These are phyloP conservation scores for Tiphia femorata DNA, from an alignment of 2,888 invertebrate genomes.

Conservation along the genomic window DNA sequence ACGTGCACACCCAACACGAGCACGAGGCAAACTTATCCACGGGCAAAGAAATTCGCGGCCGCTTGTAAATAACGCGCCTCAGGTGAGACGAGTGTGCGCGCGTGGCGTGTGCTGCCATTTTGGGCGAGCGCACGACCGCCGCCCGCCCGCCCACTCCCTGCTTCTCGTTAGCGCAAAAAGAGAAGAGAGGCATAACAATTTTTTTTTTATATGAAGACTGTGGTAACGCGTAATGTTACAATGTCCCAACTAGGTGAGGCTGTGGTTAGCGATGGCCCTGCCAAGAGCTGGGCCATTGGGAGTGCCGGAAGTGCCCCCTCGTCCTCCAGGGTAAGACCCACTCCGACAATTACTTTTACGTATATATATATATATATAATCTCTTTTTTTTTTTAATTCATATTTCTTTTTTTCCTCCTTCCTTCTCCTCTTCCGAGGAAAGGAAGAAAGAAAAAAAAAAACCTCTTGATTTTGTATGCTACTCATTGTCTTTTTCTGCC, in stretches of 20 bases:
- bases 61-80: too few relatives aligned
- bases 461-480: too few relatives aligned
- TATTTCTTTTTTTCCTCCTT: neutral
- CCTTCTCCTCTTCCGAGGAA: too few relatives aligned
- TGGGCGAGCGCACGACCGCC: neutral
- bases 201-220: constrained; percentile 51
- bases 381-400: neutral
- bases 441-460: neutral
- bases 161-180: constrained; percentile 46
- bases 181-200: constrained; percentile 41
- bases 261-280: constrained; percentile 69
- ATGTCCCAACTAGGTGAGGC: constrained; percentile 69
- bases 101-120: too few relatives aligned
- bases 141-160: constrained; percentile 9
- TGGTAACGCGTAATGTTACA: constrained; percentile 67
- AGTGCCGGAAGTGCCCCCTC: constrained; percentile 69
- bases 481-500: too few relatives aligned
- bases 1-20: too few relatives aligned
- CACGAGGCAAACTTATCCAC: too few relatives aligned
- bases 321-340: constrained; percentile 76
- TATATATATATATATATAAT: too few relatives aligned
- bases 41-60: too few relatives aligned
- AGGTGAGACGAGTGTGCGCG: too few relatives aligned
- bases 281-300: constrained; percentile 69
- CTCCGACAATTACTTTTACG: constrained; percentile 66